Evolutionary conservation across 2,113 vertebrate species (phyloP), one percentile per base, ranked within the genome.

Genomic region (Petrocephalus zakoni): DNA sequence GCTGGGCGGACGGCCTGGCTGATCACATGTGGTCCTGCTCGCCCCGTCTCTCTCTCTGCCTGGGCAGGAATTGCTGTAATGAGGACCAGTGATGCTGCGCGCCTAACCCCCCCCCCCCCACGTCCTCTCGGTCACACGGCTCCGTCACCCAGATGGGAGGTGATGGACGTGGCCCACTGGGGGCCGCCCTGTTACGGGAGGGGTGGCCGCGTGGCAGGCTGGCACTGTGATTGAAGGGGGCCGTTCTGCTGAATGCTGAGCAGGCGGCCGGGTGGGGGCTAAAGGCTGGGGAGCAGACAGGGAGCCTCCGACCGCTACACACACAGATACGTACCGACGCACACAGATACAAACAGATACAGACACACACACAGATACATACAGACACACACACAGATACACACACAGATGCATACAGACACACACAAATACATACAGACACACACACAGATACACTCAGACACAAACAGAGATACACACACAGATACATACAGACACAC

Each of bases 1-100:
- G 88, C 90, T 91, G 90, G 86, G 90, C 86, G 82, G 56, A 90
- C 86, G 61, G 84, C 47, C 13, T 85, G 89, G 55, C 81, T 75
- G 55, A 87, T 81, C n/a, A 81, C 49, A 87, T 52, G 34, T 46
- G 5, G 85, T 88, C 56, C 88, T 8, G n/a, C 37, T 17, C 19
- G 15, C 49, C 10, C 85, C 37, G 17, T 75, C 10, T n/a, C 56
- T 72, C 22, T 88, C 47, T 90, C 58, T 75, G 85, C 64, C 72
- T 88, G 42, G 53, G 52, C 84, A 82, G 64, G 58, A 85, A 55
- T 89, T n/a, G 78, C 46, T 64, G 87, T 90, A 90, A 90, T 90
- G 89, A 90, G 89, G 42, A 85, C 53, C 64, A 56, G 46, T 47
- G 89, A 83, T 25, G 49, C 17, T 51, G n/a, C n/a, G n/a, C n/a